phyloP scores from a whole-genome alignment of 1,140 invertebrate species.

The Euura lappo region DNA sequence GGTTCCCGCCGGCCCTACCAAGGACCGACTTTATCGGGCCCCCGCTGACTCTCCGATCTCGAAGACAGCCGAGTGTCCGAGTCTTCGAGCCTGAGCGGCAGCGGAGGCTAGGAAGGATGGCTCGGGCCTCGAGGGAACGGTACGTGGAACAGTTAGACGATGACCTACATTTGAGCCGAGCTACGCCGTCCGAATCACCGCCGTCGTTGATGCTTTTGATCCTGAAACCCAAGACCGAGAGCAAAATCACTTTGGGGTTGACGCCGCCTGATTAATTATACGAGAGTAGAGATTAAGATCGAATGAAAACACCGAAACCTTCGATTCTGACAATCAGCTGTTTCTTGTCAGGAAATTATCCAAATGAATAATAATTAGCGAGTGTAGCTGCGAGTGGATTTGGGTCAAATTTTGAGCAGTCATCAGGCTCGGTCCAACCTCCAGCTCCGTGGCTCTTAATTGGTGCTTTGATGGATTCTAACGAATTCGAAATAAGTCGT shows the following conservation, averaged over 20 bases:
- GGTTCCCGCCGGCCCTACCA: not conserved
- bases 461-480: too few relatives aligned
- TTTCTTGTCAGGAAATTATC: too few relatives aligned
- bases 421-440: too few relatives aligned
- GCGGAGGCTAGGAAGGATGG: slow-evolving; percentile 21
- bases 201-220: not conserved
- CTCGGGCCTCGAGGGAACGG: slow-evolving; percentile 38
- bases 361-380: too few relatives aligned
- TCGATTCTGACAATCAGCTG: too few relatives aligned
- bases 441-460: too few relatives aligned
- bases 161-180: slow-evolving; percentile 45
- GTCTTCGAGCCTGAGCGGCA: not conserved
- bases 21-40: slow-evolving; percentile 2
- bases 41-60: not conserved
- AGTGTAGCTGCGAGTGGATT: too few relatives aligned
- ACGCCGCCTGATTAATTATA: too few relatives aligned
- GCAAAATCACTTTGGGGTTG: slow-evolving; percentile 1
- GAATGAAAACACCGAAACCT: too few relatives aligned
- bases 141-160: slow-evolving; percentile 52
- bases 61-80: not conserved
- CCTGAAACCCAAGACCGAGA: not conserved
- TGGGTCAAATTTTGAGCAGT: too few relatives aligned
- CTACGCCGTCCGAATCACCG: slow-evolving; percentile 30
- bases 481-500: too few relatives aligned
- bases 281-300: too few relatives aligned